Base-by-base conservation (phyloP, 2,797 vertebrate genomes). In the Sarcoramphus papa region DNA sequence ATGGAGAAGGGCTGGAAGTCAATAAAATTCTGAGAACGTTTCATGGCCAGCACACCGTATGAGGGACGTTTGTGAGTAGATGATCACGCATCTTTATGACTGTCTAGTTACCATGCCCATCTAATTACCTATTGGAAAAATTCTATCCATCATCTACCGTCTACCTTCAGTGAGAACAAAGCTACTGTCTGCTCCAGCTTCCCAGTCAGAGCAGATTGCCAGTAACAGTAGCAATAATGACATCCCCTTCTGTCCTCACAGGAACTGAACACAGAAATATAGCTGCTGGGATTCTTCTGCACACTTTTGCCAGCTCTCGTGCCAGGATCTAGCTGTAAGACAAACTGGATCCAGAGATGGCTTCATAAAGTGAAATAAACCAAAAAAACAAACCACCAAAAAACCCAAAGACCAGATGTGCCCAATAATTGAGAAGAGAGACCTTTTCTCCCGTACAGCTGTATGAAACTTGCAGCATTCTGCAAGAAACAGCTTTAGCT, bases 211-310 rank as follows among this genome's bases (percentile, higher is more conserved):
- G 89, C 84, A 90, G 79, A 75, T 37, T 95, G 96, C 92, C 94
- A 96, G 85, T 85, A 96, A 67, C 82, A 84, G 91, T 33, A 86
- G 91, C 91, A 94, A 59, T 92, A 96, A 95, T 91, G 94, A 95
- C 87, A 92, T 78, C 79, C 62, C 87, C 95, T 96, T 90, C 95
- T 92, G 82, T 92, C 94, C 94, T 90, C 10, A 1, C 76, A 90
- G 73, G 87, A 97, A 75, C 82, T 37, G 76, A 88, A 43, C 82
- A 54, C 69, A 95, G 90, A 95, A 92, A 94, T 65, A 40, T 0
- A 86, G 91, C 73, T 92, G 85, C 82, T 90, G 91, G 73, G 76
- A 84, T 63, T 81, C 90, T 95, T 90, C 91, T 88, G 85, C 73
- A 56, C 14, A 3, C 28, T 74, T 68, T 13, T 64, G 85, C 85